phyloP scores from a whole-genome alignment of 2,113 vertebrate genomes.

The Piliocolobus tephrosceles region DNA sequence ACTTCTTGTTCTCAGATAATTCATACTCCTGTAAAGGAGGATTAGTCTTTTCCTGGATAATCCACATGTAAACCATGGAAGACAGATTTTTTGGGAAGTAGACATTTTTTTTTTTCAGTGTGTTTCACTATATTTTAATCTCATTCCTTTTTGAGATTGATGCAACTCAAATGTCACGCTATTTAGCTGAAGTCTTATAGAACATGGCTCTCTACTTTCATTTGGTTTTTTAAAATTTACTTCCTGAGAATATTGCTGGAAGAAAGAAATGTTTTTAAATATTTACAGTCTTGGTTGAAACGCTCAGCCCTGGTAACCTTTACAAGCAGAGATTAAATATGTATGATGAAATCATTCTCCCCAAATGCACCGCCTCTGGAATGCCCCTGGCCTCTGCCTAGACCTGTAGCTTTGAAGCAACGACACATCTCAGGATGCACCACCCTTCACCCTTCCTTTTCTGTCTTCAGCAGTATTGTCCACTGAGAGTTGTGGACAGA shows the following conservation, averaged over 20 bases:
- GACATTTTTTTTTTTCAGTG: neutral
- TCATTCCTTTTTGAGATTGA: neutral
- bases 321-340: neutral
- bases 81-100: neutral
- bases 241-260: conserved; percentile 25
- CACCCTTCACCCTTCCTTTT: neutral
- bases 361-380: neutral
- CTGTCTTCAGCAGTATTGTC: conserved; percentile 17
- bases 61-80: neutral
- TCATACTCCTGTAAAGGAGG: neutral
- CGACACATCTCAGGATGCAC: neutral
- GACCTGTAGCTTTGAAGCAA: neutral
- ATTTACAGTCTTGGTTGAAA: conserved; percentile 15
- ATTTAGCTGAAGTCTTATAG: neutral
- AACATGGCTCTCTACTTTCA: neutral
- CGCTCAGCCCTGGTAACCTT: neutral
- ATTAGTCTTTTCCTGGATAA: conserved; percentile 30
- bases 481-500: conserved; percentile 16
- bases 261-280: conserved; percentile 41
- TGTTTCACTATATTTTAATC: conserved; percentile 17
- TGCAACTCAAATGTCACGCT: neutral
- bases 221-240: neutral
- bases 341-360: neutral
- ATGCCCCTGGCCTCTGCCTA: conserved; percentile 12
- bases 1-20: conserved; percentile 4